Percentiles rank a stretch among this genome's conserved stretches.
Evolutionary conservation across 2,113 vertebrate species (phyloP).

Genomic region (Chaetops frenatus): DNA sequence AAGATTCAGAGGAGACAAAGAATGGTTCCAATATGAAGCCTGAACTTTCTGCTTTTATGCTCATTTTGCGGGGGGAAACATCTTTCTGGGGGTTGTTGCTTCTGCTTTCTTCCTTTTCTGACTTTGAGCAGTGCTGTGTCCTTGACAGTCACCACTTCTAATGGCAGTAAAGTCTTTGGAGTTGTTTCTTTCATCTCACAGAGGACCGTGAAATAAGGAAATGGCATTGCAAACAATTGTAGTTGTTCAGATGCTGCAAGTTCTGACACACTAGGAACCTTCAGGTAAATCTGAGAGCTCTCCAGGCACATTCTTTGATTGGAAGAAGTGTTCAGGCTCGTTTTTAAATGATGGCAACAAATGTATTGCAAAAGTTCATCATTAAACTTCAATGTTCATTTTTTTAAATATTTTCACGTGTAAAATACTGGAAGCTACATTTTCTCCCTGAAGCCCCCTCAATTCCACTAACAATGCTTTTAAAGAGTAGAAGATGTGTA

Average conservation of each 20-base stretch:
- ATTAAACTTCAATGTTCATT: background rate
- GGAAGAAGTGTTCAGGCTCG: background rate
- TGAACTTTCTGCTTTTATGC: background rate
- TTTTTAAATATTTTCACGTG: background rate
- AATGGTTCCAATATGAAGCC: background rate
- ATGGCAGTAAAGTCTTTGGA: background rate
- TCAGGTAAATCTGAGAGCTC: background rate
- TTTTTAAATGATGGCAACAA: background rate
- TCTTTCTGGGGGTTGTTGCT: background rate
- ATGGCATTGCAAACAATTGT: background rate
- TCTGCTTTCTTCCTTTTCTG: background rate
- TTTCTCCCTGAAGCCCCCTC: background rate
- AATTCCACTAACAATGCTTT: background rate
- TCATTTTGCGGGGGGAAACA: fast-evolving
- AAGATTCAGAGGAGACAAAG: background rate
- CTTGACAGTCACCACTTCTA: background rate
- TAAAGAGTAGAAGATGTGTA: background rate
- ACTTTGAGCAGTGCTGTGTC: background rate
- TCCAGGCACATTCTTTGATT: background rate
- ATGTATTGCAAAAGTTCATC: background rate
- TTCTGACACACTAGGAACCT: background rate
- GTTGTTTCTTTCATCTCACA: background rate
- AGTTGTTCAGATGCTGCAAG: background rate
- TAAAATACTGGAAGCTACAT: background rate
- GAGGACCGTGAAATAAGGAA: background rate